Evolutionary conservation across 2,113 vertebrate genomes (phyloP), one percentile per base, ranked within the genome.

Genomic region (Labeo catla): DNA sequence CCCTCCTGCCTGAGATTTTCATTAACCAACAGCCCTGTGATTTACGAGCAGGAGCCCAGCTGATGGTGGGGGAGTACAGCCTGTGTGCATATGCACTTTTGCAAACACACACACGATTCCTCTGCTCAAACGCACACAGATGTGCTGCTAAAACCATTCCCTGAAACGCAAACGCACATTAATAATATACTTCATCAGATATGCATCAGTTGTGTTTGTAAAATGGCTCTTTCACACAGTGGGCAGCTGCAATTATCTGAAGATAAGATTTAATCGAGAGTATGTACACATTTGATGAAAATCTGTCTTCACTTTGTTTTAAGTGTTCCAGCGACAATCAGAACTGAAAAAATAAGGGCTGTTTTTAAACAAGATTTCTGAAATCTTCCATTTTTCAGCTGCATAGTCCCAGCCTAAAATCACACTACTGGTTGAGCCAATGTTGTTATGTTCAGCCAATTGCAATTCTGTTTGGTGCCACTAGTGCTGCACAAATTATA

Each of bases 1-100:
- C 65, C 84, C 72, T 84, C 65, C 65, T 87, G 78, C 57, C 83
- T 79, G 83, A 87, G 86, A 88, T 83, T 84, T 90, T 88, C 82
- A 88, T 88, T 88, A 83, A 76, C 73, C 73, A 86, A 72, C 83
- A 85, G 65, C 43, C 73, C 65, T 81, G 76, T 66, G 77, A 91
- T 90, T 76, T 87, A 89, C 4, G 21, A 73, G 87, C 61, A 23
- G 61, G 79, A 85, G 85, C 47, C 81, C 73, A 63, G 45, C 76
- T 73, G 76, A 65, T 74, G 39, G 81, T 74, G 52, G 85, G 47
- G 76, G 77, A 16, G 77, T 57, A 13, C 13, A 52, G 70, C 28
- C 43, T 21, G 59, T 84, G 77, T 72, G 88, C 52, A 87, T 85
- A 82, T 83, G 28, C 52, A 81, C 85, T 74, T 63, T 49, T 63